Evolutionary conservation across 2,113 vertebrate genomes (phyloP).

Genomic region (Hyaena hyaena): DNA sequence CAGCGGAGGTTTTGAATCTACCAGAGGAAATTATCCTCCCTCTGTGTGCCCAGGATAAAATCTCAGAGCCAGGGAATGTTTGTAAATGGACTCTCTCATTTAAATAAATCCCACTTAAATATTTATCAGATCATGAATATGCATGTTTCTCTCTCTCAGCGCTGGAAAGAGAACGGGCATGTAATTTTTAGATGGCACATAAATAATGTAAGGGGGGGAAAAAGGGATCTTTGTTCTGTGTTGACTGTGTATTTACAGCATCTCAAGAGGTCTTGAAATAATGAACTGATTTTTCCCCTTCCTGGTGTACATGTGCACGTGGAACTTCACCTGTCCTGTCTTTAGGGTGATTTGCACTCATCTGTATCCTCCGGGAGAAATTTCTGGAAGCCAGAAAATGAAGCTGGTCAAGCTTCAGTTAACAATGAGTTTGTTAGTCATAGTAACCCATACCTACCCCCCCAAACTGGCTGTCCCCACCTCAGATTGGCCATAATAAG

Average conservation of each 20-base stretch:
- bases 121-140: slow-evolving; percentile 84
- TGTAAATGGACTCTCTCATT: slow-evolving; percentile 83
- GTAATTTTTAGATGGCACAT: slow-evolving; percentile 83
- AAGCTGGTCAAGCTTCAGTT: slow-evolving; percentile 57
- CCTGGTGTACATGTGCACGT: slow-evolving; percentile 58
- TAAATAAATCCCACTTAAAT: slow-evolving; percentile 84
- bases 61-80: slow-evolving; percentile 80
- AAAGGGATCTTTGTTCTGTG: slow-evolving; percentile 79
- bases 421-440: slow-evolving; percentile 3
- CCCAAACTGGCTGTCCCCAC: too few species aligned
- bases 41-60: slow-evolving; percentile 79
- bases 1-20: slow-evolving; percentile 79
- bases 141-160: slow-evolving; percentile 74
- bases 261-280: slow-evolving; percentile 80
- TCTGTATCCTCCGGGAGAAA: slow-evolving; percentile 53
- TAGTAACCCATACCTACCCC: neutral
- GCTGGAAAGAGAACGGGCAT: slow-evolving; percentile 76
- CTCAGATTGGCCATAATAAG: neutral
- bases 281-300: slow-evolving; percentile 78
- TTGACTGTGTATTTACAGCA: slow-evolving; percentile 80
- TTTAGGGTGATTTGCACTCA: slow-evolving; percentile 66
- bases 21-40: slow-evolving; percentile 80
- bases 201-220: slow-evolving; percentile 78
- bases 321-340: slow-evolving; percentile 74
- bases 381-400: slow-evolving; percentile 61